Evolutionary conservation across 2,113 vertebrate species (phyloP).

Genomic region (Agapornis roseicollis): DNA sequence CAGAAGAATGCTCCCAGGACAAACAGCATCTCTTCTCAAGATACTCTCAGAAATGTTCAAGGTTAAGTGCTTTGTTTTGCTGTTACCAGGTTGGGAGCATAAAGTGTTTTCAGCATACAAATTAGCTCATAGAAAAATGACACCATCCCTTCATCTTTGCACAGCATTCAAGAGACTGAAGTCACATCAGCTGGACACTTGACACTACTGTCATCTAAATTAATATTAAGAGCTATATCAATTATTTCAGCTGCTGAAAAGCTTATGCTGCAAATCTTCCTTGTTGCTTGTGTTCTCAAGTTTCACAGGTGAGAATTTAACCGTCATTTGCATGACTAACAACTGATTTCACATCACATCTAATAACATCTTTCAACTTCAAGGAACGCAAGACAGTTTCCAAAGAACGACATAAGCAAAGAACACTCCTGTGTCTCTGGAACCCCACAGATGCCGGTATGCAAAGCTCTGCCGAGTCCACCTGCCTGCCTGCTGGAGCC

Average conservation of each 20-base stretch:
- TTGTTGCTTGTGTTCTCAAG: background rate
- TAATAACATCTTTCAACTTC: background rate
- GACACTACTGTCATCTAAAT: background rate
- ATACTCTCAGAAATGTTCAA: background rate
- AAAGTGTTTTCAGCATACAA: background rate
- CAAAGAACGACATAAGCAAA: background rate
- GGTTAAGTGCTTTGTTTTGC: background rate
- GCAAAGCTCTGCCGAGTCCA: background rate
- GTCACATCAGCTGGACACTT: background rate
- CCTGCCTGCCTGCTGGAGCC: background rate
- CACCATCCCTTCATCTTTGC: background rate
- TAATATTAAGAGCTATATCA: background rate
- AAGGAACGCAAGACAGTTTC: background rate
- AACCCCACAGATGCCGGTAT: background rate
- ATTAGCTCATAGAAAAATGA: background rate
- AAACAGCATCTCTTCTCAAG: background rate
- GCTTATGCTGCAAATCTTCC: background rate
- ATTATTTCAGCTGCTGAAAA: background rate
- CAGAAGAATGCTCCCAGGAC: background rate
- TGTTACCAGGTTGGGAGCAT: background rate
- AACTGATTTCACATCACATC: background rate
- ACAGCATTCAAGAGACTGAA: background rate
- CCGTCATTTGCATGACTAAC: background rate
- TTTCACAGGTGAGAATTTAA: background rate
- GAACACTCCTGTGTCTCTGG: background rate